A percentile compares a stretch with the other conserved stretches of the same genome.
Evolutionary conservation across 2,113 vertebrate species (phyloP).

Genomic region (Dryoscopus gambensis): DNA sequence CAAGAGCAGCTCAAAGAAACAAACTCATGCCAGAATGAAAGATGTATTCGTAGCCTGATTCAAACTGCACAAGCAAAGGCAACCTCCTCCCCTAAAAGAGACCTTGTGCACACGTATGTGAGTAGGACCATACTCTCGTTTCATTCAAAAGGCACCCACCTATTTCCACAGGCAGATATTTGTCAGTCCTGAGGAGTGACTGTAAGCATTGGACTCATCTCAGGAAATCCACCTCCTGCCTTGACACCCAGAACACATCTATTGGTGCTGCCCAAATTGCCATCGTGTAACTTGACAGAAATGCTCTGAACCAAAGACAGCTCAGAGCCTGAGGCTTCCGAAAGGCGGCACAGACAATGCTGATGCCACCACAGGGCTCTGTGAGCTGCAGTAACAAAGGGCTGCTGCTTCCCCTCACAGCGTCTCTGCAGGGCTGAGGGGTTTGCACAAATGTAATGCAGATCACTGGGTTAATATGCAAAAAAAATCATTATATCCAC

Average conservation of each 20-base stretch:
- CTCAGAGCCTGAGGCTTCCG: not conserved
- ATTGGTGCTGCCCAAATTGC: not conserved
- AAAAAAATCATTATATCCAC: not conserved
- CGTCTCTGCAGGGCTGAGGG: not conserved
- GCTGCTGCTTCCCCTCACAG: fast-evolving
- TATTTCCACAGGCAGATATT: not conserved
- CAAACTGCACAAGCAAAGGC: not conserved
- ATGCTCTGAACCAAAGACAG: not conserved
- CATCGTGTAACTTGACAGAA: fast-evolving
- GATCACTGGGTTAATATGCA: fast-evolving
- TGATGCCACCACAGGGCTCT: not conserved
- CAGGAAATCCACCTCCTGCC: not conserved
- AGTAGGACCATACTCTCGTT: not conserved
- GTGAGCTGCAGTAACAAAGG: not conserved
- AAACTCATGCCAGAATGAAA: not conserved
- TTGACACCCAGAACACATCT: not conserved
- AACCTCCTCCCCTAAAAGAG: not conserved
- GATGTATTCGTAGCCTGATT: fast-evolving
- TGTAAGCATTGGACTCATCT: not conserved
- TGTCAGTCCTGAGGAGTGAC: not conserved
- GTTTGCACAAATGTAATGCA: not conserved
- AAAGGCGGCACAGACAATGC: not conserved
- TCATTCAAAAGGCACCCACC: not conserved
- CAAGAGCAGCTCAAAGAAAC: not conserved
- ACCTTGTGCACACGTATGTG: no score